Evolutionary conservation across 2,888 invertebrate species (phyloP).

Genomic region (Odontomyia ornata): DNA sequence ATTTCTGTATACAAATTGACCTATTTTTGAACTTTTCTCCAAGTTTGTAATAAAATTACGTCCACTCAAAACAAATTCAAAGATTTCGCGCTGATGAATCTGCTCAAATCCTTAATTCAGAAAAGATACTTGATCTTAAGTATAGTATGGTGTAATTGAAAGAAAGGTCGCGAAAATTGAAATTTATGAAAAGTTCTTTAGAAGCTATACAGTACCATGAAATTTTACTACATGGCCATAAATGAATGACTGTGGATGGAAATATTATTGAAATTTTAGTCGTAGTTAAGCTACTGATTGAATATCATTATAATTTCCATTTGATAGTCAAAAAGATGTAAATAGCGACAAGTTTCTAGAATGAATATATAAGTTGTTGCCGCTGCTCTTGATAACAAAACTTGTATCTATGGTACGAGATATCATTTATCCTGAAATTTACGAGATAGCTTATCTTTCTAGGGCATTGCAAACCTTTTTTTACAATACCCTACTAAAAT

Average conservation of each 20-base stretch:
- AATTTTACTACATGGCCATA: neutral
- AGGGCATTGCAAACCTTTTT: no score
- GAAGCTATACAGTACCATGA: no score
- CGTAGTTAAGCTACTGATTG: neutral
- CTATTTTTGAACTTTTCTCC: neutral
- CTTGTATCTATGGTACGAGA: no score
- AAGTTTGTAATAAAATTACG: neutral
- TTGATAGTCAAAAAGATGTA: no score
- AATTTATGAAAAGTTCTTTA: neutral
- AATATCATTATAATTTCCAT: neutral
- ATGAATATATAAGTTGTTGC: no score
- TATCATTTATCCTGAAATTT: no score
- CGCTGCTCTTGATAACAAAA: no score
- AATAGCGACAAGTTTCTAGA: no score
- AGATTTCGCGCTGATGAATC: no score
- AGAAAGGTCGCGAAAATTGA: neutral
- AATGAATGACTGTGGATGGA: neutral
- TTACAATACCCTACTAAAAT: no score
- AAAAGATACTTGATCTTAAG: neutral
- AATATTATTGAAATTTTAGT: constrained; percentile 2
- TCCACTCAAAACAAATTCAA: no score
- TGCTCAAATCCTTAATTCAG: neutral
- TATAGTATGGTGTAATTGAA: neutral
- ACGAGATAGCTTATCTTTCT: no score
- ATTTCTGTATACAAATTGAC: neutral